A percentile compares a stretch with the other conserved stretches of the same genome.
Evolutionary conservation across 2,113 vertebrate species (phyloP).

Genomic region (Microcebus murinus): DNA sequence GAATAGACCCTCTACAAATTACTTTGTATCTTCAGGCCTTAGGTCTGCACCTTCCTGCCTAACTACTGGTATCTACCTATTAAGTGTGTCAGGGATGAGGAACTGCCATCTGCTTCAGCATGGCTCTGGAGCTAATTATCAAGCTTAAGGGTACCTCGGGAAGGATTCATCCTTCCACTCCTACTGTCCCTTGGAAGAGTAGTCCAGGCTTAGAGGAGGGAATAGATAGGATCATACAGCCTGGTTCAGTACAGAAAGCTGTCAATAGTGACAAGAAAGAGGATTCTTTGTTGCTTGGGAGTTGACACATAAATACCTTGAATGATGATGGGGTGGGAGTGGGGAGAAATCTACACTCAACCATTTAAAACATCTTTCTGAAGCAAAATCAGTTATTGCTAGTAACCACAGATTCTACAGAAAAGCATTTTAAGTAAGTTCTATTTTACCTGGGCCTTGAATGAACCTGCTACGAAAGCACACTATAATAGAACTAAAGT

Average conservation of each 20-base stretch:
- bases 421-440: neutral
- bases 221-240: neutral
- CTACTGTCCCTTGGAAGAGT: neutral
- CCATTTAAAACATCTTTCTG: conserved; percentile 19
- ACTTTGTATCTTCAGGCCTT: neutral
- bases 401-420: neutral
- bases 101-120: neutral
- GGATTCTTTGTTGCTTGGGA: neutral
- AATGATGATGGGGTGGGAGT: no score
- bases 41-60: neutral
- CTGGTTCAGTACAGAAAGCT: neutral
- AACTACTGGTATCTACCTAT: no score
- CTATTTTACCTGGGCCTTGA: neutral
- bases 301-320: neutral
- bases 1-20: neutral
- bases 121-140: neutral
- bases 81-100: neutral
- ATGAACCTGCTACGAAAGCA: neutral
- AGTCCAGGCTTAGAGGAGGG: neutral
- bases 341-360: neutral
- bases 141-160: neutral
- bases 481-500: neutral
- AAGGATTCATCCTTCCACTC: neutral
- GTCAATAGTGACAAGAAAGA: neutral
- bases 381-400: neutral